Conservation (phyloP, 2,113 vertebrate species). For the Gavialis gangeticus region DNA sequence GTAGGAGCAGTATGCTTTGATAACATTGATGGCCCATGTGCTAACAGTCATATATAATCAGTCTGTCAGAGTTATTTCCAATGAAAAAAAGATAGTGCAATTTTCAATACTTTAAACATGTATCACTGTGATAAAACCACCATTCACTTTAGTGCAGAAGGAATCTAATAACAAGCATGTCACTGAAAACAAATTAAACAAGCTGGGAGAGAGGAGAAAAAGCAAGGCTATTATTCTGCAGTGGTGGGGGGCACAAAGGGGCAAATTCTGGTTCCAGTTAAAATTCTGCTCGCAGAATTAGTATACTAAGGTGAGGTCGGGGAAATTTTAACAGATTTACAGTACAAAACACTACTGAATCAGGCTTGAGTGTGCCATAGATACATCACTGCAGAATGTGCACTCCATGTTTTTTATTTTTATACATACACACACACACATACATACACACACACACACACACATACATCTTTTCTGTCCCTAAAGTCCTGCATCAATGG, state of each 20-base stretch:
- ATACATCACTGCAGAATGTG: neutral
- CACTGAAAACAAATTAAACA: neutral
- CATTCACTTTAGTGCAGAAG: neutral
- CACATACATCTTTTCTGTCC: neutral
- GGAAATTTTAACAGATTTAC: constrained; percentile 26
- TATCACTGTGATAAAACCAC: neutral
- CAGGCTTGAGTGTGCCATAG: neutral
- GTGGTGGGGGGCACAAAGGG: neutral
- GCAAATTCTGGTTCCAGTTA: neutral
- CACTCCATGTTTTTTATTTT: no score
- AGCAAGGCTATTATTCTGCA: neutral
- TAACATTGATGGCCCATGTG: neutral
- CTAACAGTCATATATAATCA: neutral
- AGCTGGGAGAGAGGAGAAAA: neutral
- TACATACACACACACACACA: no score
- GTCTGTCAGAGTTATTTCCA: neutral
- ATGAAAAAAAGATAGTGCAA: constrained; percentile 14
- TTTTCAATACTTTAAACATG: neutral
- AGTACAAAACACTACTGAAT: neutral
- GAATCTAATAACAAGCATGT: neutral
- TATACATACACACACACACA: no score
- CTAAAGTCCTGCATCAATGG: neutral
- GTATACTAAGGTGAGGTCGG: neutral
- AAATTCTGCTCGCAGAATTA: neutral
- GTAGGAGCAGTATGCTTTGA: neutral